Conservation (phyloP, 2,113 vertebrate genomes). For the Pampusana beccarii region DNA sequence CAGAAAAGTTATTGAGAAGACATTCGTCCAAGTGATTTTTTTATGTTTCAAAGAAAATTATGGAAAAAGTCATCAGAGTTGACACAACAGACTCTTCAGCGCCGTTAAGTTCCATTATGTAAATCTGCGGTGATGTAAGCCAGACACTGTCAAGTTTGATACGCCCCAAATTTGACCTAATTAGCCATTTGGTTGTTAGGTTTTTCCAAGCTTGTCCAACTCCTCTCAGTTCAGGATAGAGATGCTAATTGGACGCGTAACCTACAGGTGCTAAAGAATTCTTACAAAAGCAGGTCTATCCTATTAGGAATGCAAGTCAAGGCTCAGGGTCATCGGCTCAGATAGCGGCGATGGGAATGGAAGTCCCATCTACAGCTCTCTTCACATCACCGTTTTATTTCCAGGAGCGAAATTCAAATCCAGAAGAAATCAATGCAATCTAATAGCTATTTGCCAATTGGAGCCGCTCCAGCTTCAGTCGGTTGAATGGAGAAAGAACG, state of each 20-base stretch:
- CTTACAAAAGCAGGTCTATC: conserved; percentile 5
- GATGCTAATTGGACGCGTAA: conserved; percentile 60
- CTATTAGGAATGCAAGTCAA: conserved; percentile 59
- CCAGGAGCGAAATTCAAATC: conserved; percentile 19
- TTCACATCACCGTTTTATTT: background rate
- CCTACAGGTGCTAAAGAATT: conserved; percentile 59
- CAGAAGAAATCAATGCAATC: background rate
- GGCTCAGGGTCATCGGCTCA: background rate
- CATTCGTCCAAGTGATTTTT: background rate
- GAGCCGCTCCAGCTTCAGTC: fast-evolving
- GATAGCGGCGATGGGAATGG: background rate
- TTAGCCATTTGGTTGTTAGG: conserved; percentile 66
- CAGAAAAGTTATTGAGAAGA: background rate
- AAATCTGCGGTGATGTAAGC: conserved; percentile 55
- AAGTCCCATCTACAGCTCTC: background rate
- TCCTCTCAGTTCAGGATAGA: background rate
- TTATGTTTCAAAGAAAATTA: background rate
- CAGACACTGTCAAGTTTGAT: conserved; percentile 60
- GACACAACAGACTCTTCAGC: conserved; percentile 41
- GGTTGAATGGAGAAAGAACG: background rate
- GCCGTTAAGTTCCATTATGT: conserved; percentile 59
- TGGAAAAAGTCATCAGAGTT: conserved; percentile 9
- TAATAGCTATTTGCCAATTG: background rate
- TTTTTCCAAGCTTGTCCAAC: conserved; percentile 49
- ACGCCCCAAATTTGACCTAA: conserved; percentile 65